Evolutionary conservation across 64 coral and sea anemone species (phyloP), one percentile per base, ranked within the genome.

Genomic region (Pachyseris speciosa): DNA sequence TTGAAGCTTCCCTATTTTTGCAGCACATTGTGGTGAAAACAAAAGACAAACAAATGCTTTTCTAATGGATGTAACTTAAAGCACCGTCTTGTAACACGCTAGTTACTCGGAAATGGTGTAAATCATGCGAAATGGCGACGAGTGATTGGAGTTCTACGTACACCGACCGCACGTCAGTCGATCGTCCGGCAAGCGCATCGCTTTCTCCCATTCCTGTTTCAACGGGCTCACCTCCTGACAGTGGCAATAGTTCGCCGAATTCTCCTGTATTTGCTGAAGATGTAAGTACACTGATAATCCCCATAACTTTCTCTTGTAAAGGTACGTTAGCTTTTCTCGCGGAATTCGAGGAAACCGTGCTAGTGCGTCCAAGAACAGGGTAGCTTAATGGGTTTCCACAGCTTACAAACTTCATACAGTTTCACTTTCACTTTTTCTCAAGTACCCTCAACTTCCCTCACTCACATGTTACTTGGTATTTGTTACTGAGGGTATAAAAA

Each of bases 221-320:
- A 20, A 89, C 59, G 19, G 78, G 84, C 27, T 93, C 95, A 6
- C 86, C 91, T 39, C 84, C 75, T 34, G 95, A 93, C 64, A 96
- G 95, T 59, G 95, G 95, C 64, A 93, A 88, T 30, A 96, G 86
- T 72, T 96, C 95, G 15, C 91, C 95, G 43, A 85, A 92, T 33
- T 84, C 66, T 19, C 64, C 53, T 15, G 71, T 24, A 45, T 74
- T 80, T 16, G 91, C 95, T 40, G 91, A 93, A 48, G 89, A 96
- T 84, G 95, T 96, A 93, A 93, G 93, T 68, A n/a, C n/a, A n/a
- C n/a, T n/a, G n/a, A n/a, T n/a, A n/a, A n/a, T n/a, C n/a, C n/a
- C n/a, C n/a, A n/a, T n/a, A 17, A 8, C 19, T 50, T 49, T 49
- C 7, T 15, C 24, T 69, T 9, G 19, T 17, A 64, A 87, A 25